Evolutionary conservation across 2,888 invertebrate genomes (phyloP).

Genomic region (Hemicrepidius hirtus): DNA sequence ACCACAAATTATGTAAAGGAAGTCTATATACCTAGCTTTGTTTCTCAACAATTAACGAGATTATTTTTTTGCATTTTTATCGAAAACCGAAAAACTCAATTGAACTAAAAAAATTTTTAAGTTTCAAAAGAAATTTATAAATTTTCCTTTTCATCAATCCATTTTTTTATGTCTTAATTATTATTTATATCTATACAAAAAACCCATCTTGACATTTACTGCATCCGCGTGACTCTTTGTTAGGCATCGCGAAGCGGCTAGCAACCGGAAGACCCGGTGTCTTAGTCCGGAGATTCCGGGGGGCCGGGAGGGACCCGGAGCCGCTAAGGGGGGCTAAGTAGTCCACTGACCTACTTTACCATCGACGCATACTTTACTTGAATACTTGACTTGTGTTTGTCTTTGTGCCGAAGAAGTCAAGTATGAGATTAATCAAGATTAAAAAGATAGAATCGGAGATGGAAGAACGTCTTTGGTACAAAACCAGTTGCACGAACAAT

Average conservation of each 20-base stretch:
- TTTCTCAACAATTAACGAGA: too few relatives aligned
- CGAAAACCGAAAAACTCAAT: too few relatives aligned
- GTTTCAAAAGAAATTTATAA: too few relatives aligned
- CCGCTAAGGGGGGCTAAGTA: slow-evolving; percentile 63
- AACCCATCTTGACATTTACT: background rate
- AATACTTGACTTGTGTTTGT: slow-evolving; percentile 49
- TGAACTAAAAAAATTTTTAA: too few relatives aligned
- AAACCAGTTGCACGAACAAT: slow-evolving; percentile 21
- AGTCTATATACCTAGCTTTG: too few relatives aligned
- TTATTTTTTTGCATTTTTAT: too few relatives aligned
- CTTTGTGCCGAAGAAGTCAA: slow-evolving; percentile 54
- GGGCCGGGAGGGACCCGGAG: slow-evolving; percentile 63
- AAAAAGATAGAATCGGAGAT: slow-evolving; percentile 30
- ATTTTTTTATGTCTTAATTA: slow-evolving; percentile 12
- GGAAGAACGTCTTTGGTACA: slow-evolving; percentile 7
- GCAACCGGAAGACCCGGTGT: slow-evolving; percentile 67
- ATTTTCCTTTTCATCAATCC: too few relatives aligned
- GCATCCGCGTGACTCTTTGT: slow-evolving; percentile 40
- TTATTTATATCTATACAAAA: background rate
- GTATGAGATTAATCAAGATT: slow-evolving; percentile 51
- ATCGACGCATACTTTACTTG: slow-evolving; percentile 61
- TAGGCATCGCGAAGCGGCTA: slow-evolving; percentile 50
- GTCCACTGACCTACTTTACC: slow-evolving; percentile 69
- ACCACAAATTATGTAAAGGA: too few relatives aligned
- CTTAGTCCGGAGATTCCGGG: slow-evolving; percentile 62